Evolutionary conservation across 2,797 vertebrate genomes (phyloP).

Genomic region (Darevskia mixta): DNA sequence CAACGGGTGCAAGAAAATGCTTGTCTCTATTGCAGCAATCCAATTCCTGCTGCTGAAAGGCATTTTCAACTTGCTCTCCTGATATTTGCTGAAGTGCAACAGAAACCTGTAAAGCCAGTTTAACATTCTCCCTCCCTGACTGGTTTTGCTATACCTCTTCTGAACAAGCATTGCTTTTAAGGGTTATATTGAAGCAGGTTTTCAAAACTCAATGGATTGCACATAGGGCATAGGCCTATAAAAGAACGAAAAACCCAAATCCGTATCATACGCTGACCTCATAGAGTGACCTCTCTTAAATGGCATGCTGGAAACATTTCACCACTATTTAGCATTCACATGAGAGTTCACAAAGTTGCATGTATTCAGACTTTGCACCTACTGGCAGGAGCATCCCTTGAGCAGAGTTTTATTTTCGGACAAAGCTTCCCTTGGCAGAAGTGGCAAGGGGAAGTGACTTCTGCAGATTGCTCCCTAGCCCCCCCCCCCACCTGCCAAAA

Average conservation of each 20-base stretch:
- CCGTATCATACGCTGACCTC: background rate
- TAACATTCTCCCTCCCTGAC: background rate
- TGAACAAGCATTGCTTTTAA: too few relatives aligned
- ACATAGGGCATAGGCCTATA: background rate
- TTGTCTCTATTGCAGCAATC: background rate
- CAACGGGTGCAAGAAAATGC: background rate
- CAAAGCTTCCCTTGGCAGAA: too few relatives aligned
- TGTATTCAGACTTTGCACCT: too few relatives aligned
- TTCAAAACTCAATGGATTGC: background rate
- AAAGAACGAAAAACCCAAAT: too few relatives aligned
- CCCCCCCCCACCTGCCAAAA: too few relatives aligned
- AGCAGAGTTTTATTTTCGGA: too few relatives aligned
- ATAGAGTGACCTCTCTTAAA: background rate
- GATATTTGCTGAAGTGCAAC: background rate
- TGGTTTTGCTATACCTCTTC: too few relatives aligned
- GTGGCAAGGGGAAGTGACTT: too few relatives aligned
- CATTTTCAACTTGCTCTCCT: background rate
- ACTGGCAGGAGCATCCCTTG: too few relatives aligned
- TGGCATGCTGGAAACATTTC: background rate
- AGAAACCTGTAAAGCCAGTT: background rate
- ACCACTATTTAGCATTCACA: background rate
- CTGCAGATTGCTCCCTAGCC: too few relatives aligned
- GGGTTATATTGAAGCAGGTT: background rate
- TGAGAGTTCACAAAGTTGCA: too few relatives aligned
- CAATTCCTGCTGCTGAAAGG: background rate